phyloP scores from a whole-genome alignment of 2,797 vertebrate genomes.

The Spinus olivaceus region DNA sequence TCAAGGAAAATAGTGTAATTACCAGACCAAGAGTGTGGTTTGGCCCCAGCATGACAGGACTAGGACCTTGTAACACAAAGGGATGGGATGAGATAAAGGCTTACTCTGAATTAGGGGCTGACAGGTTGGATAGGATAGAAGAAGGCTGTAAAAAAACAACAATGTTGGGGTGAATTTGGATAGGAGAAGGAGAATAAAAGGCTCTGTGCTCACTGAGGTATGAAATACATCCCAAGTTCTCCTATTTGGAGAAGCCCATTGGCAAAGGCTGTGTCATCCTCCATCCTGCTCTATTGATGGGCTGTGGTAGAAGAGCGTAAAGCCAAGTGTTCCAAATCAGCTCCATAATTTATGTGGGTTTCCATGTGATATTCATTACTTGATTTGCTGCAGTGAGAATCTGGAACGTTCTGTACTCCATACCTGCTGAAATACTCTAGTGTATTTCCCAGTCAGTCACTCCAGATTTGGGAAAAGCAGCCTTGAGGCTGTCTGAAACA shows the following conservation, averaged over 20 bases:
- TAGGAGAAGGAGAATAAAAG: neutral
- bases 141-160: neutral
- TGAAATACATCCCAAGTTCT: neutral
- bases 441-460: neutral
- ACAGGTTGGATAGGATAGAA: neutral
- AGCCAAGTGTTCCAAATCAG: neutral
- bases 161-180: neutral
- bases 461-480: neutral
- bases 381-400: neutral
- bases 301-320: neutral
- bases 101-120: neutral
- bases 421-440: neutral
- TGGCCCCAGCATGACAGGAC: neutral
- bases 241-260: neutral
- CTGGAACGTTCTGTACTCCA: neutral
- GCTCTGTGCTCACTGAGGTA: neutral
- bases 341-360: neutral
- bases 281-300: neutral
- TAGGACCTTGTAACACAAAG: neutral
- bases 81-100: neutral
- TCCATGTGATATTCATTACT: neutral
- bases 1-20: neutral
- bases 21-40: neutral
- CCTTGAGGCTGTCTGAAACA: neutral
- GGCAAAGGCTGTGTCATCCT: neutral